These are phyloP conservation scores for Grus americana DNA, from an alignment of 2,113 vertebrate genomes.

Conservation along the genomic window DNA sequence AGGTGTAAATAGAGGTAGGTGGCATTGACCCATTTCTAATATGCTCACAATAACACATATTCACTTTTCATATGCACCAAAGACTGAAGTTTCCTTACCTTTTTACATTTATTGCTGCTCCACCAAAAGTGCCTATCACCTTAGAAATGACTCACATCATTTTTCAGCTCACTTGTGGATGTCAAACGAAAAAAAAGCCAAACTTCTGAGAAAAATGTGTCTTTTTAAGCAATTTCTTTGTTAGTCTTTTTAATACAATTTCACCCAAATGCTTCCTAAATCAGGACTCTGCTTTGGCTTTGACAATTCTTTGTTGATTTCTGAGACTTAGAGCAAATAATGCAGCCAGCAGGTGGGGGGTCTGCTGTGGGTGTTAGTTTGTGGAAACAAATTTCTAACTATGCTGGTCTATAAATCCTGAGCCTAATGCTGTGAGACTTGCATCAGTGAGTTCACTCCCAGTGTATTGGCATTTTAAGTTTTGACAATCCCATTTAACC, in stretches of 20 bases:
- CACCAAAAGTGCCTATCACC: neutral
- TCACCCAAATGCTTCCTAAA: neutral
- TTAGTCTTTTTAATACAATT: neutral
- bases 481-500: conserved; percentile 25
- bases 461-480: neutral
- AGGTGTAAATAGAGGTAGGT: neutral
- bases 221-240: neutral
- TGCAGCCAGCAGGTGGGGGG: neutral
- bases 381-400: neutral
- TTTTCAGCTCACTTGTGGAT: neutral
- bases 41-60: neutral
- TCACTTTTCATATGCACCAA: neutral
- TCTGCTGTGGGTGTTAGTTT: neutral
- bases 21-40: neutral
- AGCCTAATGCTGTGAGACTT: neutral
- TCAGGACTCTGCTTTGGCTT: neutral
- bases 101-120: neutral
- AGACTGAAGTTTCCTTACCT: neutral
- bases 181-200: neutral
- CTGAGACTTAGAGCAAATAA: neutral
- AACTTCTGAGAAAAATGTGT: neutral
- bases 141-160: neutral
- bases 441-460: neutral
- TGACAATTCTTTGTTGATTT: neutral
- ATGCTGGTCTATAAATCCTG: neutral